Conservation (phyloP, 2,113 vertebrate species). For the Antennarius striatus region DNA sequence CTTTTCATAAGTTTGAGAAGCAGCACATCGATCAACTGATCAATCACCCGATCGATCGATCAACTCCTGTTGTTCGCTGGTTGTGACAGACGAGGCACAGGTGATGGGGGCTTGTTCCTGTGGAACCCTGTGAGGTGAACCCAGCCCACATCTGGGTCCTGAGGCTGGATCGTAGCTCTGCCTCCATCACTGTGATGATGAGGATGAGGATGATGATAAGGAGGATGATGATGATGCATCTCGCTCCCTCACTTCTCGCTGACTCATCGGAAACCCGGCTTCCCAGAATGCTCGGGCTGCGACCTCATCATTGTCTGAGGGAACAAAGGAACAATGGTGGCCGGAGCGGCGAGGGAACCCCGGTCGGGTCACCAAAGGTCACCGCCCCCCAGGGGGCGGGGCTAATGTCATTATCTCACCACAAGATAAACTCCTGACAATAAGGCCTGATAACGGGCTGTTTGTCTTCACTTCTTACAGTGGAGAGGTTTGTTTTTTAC, state of each 20-base stretch:
- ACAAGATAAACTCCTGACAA: constrained; percentile 74
- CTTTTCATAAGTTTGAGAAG: no score
- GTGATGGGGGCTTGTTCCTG: no score
- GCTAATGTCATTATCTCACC: constrained; percentile 73
- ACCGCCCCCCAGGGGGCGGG: constrained; percentile 10
- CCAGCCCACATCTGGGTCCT: no score
- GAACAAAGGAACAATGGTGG: constrained; percentile 69
- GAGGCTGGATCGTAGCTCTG: no score
- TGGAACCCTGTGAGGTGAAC: no score
- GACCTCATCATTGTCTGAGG: constrained; percentile 64
- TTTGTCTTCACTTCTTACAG: background rate
- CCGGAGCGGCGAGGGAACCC: constrained; percentile 31
- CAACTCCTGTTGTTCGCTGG: no score
- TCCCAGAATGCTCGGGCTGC: constrained; percentile 43
- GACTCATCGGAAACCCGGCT: constrained; percentile 53
- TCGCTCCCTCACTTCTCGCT: background rate
- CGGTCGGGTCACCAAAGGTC: constrained; percentile 65
- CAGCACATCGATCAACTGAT: no score
- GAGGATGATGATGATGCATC: background rate
- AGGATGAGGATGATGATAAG: no score
- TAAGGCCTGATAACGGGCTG: constrained; percentile 37
- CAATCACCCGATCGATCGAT: no score
- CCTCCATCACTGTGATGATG: no score
- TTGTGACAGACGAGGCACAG: no score
- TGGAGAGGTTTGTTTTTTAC: no score